These are phyloP conservation scores for Ecliptopera silaceata DNA, from an alignment of 2,888 invertebrate species.

Conservation along the genomic window DNA sequence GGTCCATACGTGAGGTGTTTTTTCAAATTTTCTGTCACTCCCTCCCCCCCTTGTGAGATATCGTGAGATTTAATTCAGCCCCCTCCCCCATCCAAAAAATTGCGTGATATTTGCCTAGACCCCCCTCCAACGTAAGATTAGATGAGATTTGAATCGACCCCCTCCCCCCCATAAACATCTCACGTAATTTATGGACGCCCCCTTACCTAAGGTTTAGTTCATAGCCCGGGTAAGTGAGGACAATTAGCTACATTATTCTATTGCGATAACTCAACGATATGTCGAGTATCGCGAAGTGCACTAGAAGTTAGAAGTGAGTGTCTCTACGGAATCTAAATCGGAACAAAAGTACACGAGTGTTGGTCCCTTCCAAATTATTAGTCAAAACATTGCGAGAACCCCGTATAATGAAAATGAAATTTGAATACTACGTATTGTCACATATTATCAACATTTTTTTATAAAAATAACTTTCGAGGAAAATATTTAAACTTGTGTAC, in stretches of 20 bases:
- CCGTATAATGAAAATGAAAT: constrained; percentile 54
- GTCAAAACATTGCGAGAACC: constrained; percentile 63
- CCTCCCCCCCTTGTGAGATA: no score
- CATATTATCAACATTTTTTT: constrained; percentile 74
- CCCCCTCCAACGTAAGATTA: no score
- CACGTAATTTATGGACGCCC: no score
- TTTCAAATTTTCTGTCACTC: no score
- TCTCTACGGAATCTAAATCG: constrained; percentile 47
- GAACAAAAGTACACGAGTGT: constrained; percentile 55
- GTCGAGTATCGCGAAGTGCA: constrained; percentile 50
- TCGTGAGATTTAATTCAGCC: no score
- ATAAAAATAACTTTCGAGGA: constrained; percentile 80
- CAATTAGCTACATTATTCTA: constrained; percentile 51
- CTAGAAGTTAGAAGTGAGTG: constrained; percentile 41
- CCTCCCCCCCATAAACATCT: no score
- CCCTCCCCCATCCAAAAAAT: no score
- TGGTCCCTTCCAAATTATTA: constrained; percentile 78
- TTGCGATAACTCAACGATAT: constrained; percentile 61
- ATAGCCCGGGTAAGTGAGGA: constrained; percentile 72
- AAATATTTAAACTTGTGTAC: constrained; percentile 73
- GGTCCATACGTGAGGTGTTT: no score
- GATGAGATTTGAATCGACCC: no score
- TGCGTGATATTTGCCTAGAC: no score
- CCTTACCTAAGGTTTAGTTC: constrained; percentile 65
- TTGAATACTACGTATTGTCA: constrained; percentile 78